These are phyloP conservation scores for Rhincodon typus DNA, from an alignment of 2,797 vertebrate genomes.

Conservation along the genomic window DNA sequence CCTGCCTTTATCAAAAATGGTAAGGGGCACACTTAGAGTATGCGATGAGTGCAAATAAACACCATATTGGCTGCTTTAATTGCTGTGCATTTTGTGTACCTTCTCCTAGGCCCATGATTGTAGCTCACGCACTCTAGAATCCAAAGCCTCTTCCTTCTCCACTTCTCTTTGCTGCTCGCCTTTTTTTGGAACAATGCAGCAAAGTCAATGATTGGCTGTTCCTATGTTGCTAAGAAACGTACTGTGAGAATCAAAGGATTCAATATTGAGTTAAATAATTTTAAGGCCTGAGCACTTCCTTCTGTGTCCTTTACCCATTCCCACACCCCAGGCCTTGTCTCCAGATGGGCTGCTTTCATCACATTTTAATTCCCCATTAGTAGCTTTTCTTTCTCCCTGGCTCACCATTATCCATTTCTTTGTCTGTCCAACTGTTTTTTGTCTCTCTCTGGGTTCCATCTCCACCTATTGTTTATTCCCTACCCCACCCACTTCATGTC, in stretches of 20 bases:
- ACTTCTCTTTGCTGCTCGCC: background rate
- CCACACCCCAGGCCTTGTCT: no score
- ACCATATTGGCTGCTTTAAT: background rate
- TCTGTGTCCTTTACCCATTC: no score
- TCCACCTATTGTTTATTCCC: no score
- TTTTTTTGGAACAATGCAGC: background rate
- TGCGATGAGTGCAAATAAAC: background rate
- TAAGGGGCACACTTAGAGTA: background rate
- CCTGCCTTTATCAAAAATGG: background rate
- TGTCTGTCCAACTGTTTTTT: no score
- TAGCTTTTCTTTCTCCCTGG: no score
- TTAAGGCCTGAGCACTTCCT: background rate
- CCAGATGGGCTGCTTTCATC: no score
- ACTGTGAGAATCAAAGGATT: background rate
- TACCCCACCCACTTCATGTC: no score
- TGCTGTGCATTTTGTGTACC: background rate
- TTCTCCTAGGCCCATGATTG: background rate
- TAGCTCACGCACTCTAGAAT: background rate
- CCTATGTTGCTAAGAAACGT: background rate
- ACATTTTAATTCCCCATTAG: no score
- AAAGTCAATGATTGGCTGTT: background rate
- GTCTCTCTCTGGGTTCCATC: no score
- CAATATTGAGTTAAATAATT: background rate
- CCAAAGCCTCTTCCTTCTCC: background rate
- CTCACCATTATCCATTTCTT: no score